Evolutionary conservation across 2,797 vertebrate species (phyloP).

Genomic region (Morelia viridis): DNA sequence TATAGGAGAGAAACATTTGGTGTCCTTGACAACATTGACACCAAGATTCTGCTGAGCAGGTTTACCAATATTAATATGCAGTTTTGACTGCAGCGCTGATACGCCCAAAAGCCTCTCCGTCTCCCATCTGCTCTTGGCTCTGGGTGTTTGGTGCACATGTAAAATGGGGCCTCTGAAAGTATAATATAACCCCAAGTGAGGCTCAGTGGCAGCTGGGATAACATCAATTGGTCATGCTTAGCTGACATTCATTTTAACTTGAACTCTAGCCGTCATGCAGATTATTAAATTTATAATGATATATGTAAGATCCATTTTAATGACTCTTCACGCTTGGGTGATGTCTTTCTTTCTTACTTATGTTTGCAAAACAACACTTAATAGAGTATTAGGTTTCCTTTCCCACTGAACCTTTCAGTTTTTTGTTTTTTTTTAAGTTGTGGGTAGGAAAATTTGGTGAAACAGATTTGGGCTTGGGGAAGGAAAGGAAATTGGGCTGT

Average conservation of each 20-base stretch:
- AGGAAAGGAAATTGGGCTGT: constrained; percentile 16
- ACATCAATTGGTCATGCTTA: constrained; percentile 84
- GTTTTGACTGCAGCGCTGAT: constrained; percentile 68
- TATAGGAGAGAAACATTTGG: constrained; percentile 59
- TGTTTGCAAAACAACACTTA: constrained; percentile 74
- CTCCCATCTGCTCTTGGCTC: constrained; percentile 80
- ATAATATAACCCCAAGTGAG: constrained; percentile 76
- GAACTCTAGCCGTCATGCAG: constrained; percentile 79
- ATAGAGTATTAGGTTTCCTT: constrained; percentile 73
- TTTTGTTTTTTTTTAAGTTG: constrained; percentile 52
- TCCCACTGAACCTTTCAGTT: constrained; percentile 55
- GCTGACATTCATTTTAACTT: constrained; percentile 81
- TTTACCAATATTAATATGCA: constrained; percentile 74
- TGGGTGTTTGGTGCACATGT: constrained; percentile 68
- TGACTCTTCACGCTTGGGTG: constrained; percentile 70
- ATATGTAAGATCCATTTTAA: constrained; percentile 81
- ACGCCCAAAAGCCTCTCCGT: constrained; percentile 67
- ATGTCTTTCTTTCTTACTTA: constrained; percentile 61
- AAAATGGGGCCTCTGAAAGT: constrained; percentile 68
- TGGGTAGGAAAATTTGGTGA: constrained; percentile 47
- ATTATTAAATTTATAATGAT: constrained; percentile 85
- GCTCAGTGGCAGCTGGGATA: constrained; percentile 78
- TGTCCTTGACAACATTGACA: constrained; percentile 60
- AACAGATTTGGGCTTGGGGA: constrained; percentile 32
- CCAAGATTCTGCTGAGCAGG: constrained; percentile 67